Conservation (phyloP, 2,888 invertebrate genomes). For the Rhimphoctona megacephalus region DNA sequence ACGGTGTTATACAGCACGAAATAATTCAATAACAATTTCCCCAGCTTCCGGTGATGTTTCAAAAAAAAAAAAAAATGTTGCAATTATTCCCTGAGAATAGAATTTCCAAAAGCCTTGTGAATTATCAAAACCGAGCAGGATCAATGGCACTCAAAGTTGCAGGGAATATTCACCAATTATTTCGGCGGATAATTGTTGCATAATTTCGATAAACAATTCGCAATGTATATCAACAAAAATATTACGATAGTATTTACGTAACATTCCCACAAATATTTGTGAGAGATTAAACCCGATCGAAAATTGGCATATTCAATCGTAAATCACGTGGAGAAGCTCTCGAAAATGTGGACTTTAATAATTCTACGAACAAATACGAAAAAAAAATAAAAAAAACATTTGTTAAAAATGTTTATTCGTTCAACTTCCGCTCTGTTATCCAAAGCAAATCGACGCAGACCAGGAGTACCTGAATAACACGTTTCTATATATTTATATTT, state of each 20-base stretch:
- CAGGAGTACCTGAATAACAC: not conserved
- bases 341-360: not conserved
- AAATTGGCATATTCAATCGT: not conserved
- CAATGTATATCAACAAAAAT: not conserved
- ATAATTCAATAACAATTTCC: too few species aligned
- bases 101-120: too few species aligned
- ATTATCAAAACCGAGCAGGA: not conserved
- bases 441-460: not conserved
- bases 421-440: not conserved
- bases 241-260: not conserved
- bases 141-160: not conserved
- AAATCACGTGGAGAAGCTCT: too few species aligned
- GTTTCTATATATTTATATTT: not conserved
- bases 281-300: not conserved
- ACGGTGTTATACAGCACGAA: too few species aligned
- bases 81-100: too few species aligned
- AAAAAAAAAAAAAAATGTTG: too few species aligned
- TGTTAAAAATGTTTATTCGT: not conserved
- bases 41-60: too few species aligned
- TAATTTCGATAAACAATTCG: not conserved
- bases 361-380: not conserved
- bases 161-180: not conserved
- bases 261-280: not conserved
- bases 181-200: not conserved
- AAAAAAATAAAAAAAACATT: not conserved